These are phyloP conservation scores for Malurus leucopterus DNA, from an alignment of 2,797 vertebrate species.

Conservation along the genomic window DNA sequence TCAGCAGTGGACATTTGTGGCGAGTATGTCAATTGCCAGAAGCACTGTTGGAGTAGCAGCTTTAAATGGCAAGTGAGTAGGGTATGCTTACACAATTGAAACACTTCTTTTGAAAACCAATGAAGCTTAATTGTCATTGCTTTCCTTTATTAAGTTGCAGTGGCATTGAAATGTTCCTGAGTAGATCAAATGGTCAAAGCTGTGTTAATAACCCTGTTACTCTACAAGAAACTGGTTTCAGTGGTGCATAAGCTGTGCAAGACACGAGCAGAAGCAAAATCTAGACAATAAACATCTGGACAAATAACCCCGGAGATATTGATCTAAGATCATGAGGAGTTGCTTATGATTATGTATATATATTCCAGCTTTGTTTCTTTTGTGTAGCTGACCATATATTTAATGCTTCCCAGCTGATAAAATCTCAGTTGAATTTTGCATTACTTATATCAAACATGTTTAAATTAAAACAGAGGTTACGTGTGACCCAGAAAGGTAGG, in stretches of 20 bases:
- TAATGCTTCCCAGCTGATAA: background rate
- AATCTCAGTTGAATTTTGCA: background rate
- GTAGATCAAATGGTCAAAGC: background rate
- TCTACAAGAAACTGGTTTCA: background rate
- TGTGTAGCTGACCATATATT: background rate
- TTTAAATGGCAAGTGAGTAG: conserved; percentile 81
- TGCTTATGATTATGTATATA: background rate
- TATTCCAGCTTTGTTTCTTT: background rate
- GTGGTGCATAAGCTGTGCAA: background rate
- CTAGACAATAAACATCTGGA: background rate
- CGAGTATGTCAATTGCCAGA: conserved; percentile 79
- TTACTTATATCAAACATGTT: background rate
- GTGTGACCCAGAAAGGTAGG: background rate
- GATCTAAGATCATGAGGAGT: background rate
- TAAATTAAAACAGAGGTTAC: background rate
- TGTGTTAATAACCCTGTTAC: background rate
- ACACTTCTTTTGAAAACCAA: background rate
- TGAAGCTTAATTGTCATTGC: background rate
- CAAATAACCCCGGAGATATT: background rate
- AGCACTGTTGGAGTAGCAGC: conserved; percentile 80
- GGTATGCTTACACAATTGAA: conserved; percentile 2
- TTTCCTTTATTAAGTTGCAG: background rate
- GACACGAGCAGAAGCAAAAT: background rate
- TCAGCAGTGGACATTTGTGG: conserved; percentile 80
- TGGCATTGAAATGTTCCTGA: background rate